Base-by-base conservation (phyloP, 2,797 vertebrate genomes). In the Numenius phaeopus region DNA sequence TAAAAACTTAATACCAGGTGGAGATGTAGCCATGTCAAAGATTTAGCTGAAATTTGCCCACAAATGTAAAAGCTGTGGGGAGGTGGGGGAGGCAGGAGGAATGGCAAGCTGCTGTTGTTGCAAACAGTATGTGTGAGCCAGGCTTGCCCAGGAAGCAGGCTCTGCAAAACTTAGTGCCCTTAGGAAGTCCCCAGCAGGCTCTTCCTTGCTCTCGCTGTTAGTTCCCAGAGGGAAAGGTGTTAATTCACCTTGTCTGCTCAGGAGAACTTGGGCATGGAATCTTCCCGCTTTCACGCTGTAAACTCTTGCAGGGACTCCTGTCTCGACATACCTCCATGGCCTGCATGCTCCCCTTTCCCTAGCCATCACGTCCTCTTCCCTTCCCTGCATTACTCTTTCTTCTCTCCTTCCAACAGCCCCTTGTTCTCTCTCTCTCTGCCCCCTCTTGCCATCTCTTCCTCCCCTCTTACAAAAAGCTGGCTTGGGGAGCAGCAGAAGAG, bases 121-220 rank as follows among this genome's bases (percentile, higher is more conserved):
- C 71, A 88, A 44, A 64, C 4, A 11, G 11, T 10, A 2, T 5
- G 0, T 0, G 0, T 70, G n/a, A 87, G 22, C 64, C 24, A 62
- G 73, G 47, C 39, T 65, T 83, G 37, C 57, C 27, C 5, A 9
- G 46, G 64, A 79, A 64, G 69, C n/a, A 40, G 71, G 20, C 39
- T 65, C 61, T 90, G 50, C 61, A 73, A 44, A 88, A 23, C 34
- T 34, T 57, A 26, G 7, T 66, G 50, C 12, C 9, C 69, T 89
- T 69, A 70, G 54, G 59, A 79, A 46, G 44, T 81, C 32, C 30
- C 37, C 73, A 29, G 40, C 23, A 87, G 64, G 24, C 10, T 82
- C 32, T 89, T 88, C 37, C 34, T 57, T 0, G 0, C 27, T 70
- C 22, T 70, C 70, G 42, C 39, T 55, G 12, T 64, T 83, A 29